A percentile compares a stretch with the other conserved stretches of the same genome.
Conservation (phyloP, 2,797 vertebrate species). For the Danio kyathit region DNA sequence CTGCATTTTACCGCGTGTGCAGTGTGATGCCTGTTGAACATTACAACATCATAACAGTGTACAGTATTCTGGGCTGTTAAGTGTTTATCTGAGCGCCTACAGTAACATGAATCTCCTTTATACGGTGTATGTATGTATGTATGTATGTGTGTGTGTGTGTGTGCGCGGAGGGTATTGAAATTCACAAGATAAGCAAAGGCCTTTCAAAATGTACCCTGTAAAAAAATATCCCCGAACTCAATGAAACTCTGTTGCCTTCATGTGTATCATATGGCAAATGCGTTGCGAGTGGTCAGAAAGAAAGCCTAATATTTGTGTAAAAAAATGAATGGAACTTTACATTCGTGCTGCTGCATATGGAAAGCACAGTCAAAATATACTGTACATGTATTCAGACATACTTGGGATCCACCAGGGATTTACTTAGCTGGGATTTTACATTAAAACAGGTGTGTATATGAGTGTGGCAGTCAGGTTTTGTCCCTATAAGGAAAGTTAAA, state of each 20-base stretch:
- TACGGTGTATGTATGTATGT: constrained; percentile 14
- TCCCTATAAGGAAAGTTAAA: not conserved
- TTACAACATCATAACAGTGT: constrained; percentile 6
- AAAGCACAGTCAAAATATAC: constrained; percentile 61
- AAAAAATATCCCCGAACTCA: constrained; percentile 41
- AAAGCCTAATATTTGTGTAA: constrained; percentile 20
- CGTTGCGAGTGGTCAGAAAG: constrained; percentile 17
- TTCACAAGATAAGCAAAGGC: constrained; percentile 34
- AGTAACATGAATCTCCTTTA: not conserved
- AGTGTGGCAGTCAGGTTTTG: not conserved
- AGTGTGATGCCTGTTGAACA: constrained; percentile 6
- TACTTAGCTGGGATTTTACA: constrained; percentile 2
- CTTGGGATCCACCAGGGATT: constrained; percentile 2
- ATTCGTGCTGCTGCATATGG: constrained; percentile 61
- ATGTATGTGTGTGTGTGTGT: constrained; percentile 22
- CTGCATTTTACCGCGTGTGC: constrained; percentile 40
- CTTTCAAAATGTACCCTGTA: constrained; percentile 19
- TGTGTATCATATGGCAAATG: constrained; percentile 47
- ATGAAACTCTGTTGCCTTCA: constrained; percentile 48
- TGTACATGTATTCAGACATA: constrained; percentile 16
- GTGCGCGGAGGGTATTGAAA: constrained; percentile 27
- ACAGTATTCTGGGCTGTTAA: not conserved
- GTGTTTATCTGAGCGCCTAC: constrained; percentile 2
- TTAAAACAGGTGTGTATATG: constrained; percentile 1
- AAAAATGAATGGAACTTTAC: constrained; percentile 71